phyloP scores from a whole-genome alignment of 2,888 invertebrate species.

The Acanthopleura granulata region DNA sequence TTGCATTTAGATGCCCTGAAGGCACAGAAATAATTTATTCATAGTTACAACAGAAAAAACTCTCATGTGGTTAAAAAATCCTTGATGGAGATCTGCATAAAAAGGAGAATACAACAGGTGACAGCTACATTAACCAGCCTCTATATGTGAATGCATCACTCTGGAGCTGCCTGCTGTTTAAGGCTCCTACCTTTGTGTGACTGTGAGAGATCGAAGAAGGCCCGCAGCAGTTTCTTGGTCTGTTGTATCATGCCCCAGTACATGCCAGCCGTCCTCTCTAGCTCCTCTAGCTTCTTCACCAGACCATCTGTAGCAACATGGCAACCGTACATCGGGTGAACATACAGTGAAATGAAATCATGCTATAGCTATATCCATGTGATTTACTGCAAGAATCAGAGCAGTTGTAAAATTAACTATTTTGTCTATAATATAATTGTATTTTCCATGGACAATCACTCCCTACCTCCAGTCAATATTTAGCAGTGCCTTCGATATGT shows the following conservation, averaged over 20 bases:
- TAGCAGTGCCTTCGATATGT: no score
- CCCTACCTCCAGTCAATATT: no score
- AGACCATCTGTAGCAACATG: slow-evolving; percentile 79
- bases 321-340: not conserved
- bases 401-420: no score
- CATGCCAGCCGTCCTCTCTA: slow-evolving; percentile 92
- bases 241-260: slow-evolving; percentile 93
- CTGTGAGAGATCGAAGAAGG: slow-evolving; percentile 90
- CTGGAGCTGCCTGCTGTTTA: not conserved
- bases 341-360: no score
- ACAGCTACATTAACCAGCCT: not conserved
- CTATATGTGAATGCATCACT: not conserved
- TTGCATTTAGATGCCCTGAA: no score
- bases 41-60: no score
- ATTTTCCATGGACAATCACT: no score
- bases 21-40: no score
- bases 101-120: not conserved
- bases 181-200: slow-evolving; percentile 79
- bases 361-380: no score
- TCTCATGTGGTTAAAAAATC: no score
- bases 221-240: slow-evolving; percentile 83
- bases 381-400: no score
- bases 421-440: no score
- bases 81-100: not conserved
- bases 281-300: slow-evolving; percentile 92